Base-by-base conservation (phyloP, 2,113 vertebrate genomes). In the Leptocoma aspasia region DNA sequence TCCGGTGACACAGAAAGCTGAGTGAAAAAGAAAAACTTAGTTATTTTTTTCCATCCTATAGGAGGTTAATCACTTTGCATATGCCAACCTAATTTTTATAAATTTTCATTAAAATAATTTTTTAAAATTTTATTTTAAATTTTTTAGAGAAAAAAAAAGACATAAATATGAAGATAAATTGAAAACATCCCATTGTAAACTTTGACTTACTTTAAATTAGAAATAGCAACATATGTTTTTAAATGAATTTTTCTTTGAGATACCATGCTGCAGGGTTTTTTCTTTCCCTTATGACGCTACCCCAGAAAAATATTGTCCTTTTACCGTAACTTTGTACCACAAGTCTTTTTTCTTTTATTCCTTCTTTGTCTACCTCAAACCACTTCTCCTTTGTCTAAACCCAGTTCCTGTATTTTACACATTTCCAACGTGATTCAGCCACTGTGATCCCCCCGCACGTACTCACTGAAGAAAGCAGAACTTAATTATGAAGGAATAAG, bases 1-100 rank as follows among this genome's bases (percentile, higher is more conserved):
- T 86, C 77, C 0, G 94, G 70, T 2, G 89, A 89, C 54, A 94
- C 97, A 37, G 97, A 88, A 59, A 98, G 95, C 98, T 98, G 83
- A 77, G 56, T 22, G 53, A 70, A 79, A 82, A 93, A 59, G 6
- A 23, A 82, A 70, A 68, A 18, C 4, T 7, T 59, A 15, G 4
- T 81, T 76, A 76, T 7, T 31, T 49, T 66, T 80, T 84, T 47
- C 44, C 23, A n/a, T 49, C 3, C 22, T 63, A 68, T 14, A 66
- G 50, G 24, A 56, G 23, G 20, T 45, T 63, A 70, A 61, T 56
- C 3, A 42, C 33, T 49, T 69, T 15, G 17, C 21, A 11, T 41
- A 53, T 65, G 64, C 30, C 19, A 44, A 27, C 24, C 6, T 53
- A 53, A n/a, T 37, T 76, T 81, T 71, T 64, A 39, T 7, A 82